Conservation (phyloP, 2,113 vertebrate species). For the Cottus gobio region DNA sequence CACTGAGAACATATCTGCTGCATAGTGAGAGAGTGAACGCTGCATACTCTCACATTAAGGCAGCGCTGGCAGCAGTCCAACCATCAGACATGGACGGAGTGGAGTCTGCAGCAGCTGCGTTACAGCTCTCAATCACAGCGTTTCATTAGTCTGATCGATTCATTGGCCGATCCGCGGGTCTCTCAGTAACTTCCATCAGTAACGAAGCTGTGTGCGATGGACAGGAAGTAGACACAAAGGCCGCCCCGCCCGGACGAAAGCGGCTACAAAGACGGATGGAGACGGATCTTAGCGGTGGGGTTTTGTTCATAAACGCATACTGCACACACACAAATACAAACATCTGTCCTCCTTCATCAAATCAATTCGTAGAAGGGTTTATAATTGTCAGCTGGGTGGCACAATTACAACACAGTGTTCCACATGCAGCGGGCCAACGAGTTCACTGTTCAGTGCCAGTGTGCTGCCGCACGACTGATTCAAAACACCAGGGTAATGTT, state of each 20-base stretch:
- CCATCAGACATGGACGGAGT: slow-evolving; percentile 16
- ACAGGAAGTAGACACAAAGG: slow-evolving; percentile 35
- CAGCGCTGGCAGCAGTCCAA: slow-evolving; percentile 21
- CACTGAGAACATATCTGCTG: slow-evolving; percentile 21
- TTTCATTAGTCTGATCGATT: slow-evolving; percentile 53
- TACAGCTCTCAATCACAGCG: slow-evolving; percentile 44
- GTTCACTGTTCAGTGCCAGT: slow-evolving; percentile 55
- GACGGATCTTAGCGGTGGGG: slow-evolving; percentile 21
- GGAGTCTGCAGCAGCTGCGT: slow-evolving; percentile 60
- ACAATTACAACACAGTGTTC: slow-evolving; percentile 65
- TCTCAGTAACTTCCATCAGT: slow-evolving; percentile 16
- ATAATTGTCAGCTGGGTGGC: slow-evolving; percentile 69
- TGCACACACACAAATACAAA: slow-evolving; percentile 35
- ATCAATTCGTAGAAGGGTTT: slow-evolving; percentile 62
- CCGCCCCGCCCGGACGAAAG: slow-evolving; percentile 27
- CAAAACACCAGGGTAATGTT: slow-evolving; percentile 66
- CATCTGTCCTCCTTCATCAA: slow-evolving; percentile 67
- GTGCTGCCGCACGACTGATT: slow-evolving; percentile 54
- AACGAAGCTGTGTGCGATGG: slow-evolving; percentile 39
- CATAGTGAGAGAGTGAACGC: slow-evolving; percentile 42
- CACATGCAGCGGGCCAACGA: slow-evolving; percentile 50
- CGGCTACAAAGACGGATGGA: slow-evolving; percentile 31
- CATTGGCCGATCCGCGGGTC: slow-evolving; percentile 20
- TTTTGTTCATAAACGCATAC: slow-evolving; percentile 23
- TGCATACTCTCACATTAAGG: slow-evolving; percentile 48